Base-by-base conservation (phyloP, 2,113 vertebrate genomes). In the Corvus cornix region DNA sequence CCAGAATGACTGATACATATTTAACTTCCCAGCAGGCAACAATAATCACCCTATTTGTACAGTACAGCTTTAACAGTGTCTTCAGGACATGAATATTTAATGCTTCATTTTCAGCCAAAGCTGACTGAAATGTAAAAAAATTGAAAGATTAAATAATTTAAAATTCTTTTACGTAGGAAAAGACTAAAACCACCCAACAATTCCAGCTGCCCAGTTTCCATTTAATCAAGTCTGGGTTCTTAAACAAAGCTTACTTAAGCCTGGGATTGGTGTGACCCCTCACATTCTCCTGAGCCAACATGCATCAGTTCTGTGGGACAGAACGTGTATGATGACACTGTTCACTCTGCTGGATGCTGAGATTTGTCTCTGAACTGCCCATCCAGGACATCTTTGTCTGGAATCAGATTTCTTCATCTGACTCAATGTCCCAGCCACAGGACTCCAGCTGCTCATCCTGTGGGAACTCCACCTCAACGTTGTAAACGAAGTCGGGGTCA, bases 401-500 rank as follows among this genome's bases (percentile, higher is more conserved):
- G 7, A 59, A 55, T 98, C 94, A 99, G 97, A 99, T 98, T 67
- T 98, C 99, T 23, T 98, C 98, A 60, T 98, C 98, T 0, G 98
- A 99, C 21, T 98, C 98, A 1, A 97, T 84, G 60, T 99, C 99
- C 99, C 99, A 99, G 86, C 99, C 98, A 94, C 99, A 99, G 60
- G 98, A 98, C 85, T 99, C 98, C 23, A 97, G 95, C 9, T 96
- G 93, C 22, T 95, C 97, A 52, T 97, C 97, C 87, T 98, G 97
- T 13, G 97, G 95, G 84, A 99, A 99, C 26, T 99, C 98, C n/a
- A 98, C 98, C 72, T 99, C 98, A 7, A 99, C 9, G 37, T 99
- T 97, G 10, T 99, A 99, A 72, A 99, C 76, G 64, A 99, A 99
- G 93, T 98, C 97, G 0, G 99, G 98, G 79, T 99, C 99, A 1